These are phyloP conservation scores for Cantharis flavilabris DNA, from an alignment of 2,888 invertebrate species.

Conservation along the genomic window DNA sequence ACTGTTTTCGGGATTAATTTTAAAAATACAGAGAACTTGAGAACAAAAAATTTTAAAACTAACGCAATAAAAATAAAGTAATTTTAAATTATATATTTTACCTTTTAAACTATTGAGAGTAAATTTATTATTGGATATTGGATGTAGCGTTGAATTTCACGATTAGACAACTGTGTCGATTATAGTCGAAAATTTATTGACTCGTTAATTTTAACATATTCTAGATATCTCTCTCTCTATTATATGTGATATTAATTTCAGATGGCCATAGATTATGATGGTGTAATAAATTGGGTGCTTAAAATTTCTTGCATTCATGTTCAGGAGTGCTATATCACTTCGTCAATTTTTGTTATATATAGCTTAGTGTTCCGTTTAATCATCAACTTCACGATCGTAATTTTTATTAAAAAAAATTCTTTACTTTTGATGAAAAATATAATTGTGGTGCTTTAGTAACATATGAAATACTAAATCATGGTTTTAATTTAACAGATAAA, in stretches of 20 bases:
- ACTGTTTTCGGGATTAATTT: too few species aligned
- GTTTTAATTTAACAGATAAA: neutral
- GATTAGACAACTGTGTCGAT: neutral
- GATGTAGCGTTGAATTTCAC: neutral
- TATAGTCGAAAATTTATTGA: neutral
- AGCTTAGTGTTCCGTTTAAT: neutral
- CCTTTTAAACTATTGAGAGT: neutral
- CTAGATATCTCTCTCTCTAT: neutral
- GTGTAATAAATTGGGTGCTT: neutral
- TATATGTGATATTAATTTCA: neutral
- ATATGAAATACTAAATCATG: neutral
- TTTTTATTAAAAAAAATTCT: neutral
- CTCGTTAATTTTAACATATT: neutral
- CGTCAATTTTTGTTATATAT: neutral
- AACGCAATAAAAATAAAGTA: too few species aligned
- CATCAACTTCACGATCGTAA: neutral
- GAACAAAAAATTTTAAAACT: too few species aligned
- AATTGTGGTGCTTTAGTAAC: neutral
- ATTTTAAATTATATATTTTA: too few species aligned
- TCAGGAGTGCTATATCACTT: neutral
- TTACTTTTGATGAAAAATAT: neutral
- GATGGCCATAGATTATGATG: neutral
- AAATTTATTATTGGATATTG: neutral
- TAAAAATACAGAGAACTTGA: too few species aligned
- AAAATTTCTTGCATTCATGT: neutral